Evolutionary conservation across 2,888 invertebrate genomes (phyloP).

Genomic region (Pristionchus exspectatus): DNA sequence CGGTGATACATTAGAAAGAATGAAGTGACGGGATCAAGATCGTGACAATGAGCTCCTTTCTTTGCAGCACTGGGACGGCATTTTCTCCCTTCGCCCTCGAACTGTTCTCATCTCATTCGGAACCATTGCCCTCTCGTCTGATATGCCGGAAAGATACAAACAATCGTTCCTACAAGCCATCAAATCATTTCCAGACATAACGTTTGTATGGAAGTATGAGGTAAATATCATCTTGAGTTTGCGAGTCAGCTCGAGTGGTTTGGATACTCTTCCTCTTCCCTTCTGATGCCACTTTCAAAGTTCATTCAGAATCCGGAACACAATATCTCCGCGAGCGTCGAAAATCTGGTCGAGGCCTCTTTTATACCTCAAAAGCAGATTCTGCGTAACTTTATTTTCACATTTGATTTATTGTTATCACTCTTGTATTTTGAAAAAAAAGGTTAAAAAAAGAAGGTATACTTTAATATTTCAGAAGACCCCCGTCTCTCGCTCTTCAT

Average conservation of each 20-base stretch:
- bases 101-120: slow-evolving; percentile 35
- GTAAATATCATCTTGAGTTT: too few relatives aligned
- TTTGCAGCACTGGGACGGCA: slow-evolving; percentile 29
- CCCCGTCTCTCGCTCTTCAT: slow-evolving; percentile 60
- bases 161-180: not conserved
- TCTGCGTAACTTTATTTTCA: too few relatives aligned
- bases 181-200: not conserved
- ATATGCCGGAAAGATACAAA: slow-evolving; percentile 3
- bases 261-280: too few relatives aligned
- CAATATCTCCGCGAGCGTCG: not conserved
- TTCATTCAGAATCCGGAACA: not conserved
- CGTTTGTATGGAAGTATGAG: slow-evolving; percentile 53
- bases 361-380: not conserved
- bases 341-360: not conserved
- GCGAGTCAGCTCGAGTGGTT: too few relatives aligned
- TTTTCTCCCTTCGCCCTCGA: slow-evolving; percentile 6
- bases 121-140: slow-evolving; percentile 10
- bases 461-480: slow-evolving; percentile 59
- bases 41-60: too few relatives aligned
- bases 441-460: too few relatives aligned
- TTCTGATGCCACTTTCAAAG: too few relatives aligned
- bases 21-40: too few relatives aligned
- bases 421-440: too few relatives aligned
- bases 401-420: too few relatives aligned
- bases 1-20: too few relatives aligned